phyloP scores from a whole-genome alignment of 2,113 vertebrate genomes.

The Mesembrinibis cayennensis region DNA sequence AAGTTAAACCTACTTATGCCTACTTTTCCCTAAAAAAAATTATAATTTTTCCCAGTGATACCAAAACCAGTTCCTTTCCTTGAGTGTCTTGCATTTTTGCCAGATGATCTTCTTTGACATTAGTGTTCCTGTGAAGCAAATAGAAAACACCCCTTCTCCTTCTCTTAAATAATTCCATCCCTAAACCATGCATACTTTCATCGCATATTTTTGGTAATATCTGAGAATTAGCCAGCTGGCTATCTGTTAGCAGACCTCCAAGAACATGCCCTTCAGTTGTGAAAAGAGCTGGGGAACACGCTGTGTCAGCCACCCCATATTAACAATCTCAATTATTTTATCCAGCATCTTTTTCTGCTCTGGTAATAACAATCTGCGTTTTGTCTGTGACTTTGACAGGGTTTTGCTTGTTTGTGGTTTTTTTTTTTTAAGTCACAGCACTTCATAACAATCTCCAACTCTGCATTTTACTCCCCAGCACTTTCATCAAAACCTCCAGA shows the following conservation, averaged over 20 bases:
- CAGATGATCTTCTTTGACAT: not conserved
- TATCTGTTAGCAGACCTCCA: not conserved
- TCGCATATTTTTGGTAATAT: not conserved
- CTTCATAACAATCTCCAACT: not conserved
- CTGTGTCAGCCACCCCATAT: not conserved
- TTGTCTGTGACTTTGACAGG: not conserved
- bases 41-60: not conserved
- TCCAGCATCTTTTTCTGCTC: not conserved
- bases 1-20: not conserved
- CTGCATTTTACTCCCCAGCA: not conserved
- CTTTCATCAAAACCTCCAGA: not conserved
- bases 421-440: not conserved
- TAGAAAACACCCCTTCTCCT: not conserved
- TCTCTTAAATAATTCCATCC: not conserved
- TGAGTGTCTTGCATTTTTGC: not conserved
- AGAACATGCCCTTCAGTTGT: not conserved
- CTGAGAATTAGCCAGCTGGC: not conserved
- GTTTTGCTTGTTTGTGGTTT: not conserved
- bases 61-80: not conserved
- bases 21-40: not conserved
- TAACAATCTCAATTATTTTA: slow-evolving; percentile 25
- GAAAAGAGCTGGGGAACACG: not conserved
- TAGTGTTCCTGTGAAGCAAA: not conserved
- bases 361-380: not conserved
- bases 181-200: not conserved